A percentile compares a stretch with the other conserved stretches of the same genome.
phyloP scores from a whole-genome alignment of 2,888 invertebrate genomes.

The Lampropteryx suffumata region DNA sequence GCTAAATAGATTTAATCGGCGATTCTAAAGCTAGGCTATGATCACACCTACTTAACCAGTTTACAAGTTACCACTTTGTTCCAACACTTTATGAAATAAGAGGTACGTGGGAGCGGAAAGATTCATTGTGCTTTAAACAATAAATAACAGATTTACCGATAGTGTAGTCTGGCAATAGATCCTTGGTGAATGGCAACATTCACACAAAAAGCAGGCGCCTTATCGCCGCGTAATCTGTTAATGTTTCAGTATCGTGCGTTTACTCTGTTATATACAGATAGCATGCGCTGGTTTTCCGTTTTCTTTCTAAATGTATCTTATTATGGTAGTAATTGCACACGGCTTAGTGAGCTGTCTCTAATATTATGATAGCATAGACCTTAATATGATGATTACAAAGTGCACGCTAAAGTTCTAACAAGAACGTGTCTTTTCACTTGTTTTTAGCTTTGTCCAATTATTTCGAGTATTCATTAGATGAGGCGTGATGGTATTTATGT shows the following conservation, averaged over 20 bases:
- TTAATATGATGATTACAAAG: slow-evolving; percentile 13
- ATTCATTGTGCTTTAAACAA: slow-evolving; percentile 63
- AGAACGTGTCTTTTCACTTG: neutral
- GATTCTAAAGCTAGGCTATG: neutral
- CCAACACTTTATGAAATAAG: slow-evolving; percentile 39
- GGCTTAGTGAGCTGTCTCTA: slow-evolving; percentile 14
- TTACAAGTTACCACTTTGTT: slow-evolving; percentile 21
- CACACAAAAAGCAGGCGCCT: neutral
- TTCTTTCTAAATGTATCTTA: neutral
- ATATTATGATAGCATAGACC: slow-evolving; percentile 9
- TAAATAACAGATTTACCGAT: slow-evolving; percentile 62
- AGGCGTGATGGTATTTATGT: no score
- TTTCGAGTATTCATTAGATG: no score
- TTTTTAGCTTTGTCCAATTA: no score
- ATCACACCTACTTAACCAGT: slow-evolving; percentile 4
- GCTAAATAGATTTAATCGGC: no score
- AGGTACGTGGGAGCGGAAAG: slow-evolving; percentile 60
- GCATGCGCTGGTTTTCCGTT: neutral
- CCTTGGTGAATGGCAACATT: slow-evolving; percentile 32
- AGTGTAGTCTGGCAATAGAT: slow-evolving; percentile 42
- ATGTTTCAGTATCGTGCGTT: no score
- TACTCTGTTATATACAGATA: neutral
- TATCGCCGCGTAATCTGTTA: no score
- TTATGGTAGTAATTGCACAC: slow-evolving; percentile 10
- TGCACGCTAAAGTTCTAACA: slow-evolving; percentile 2